Evolutionary conservation across 2,888 invertebrate species (phyloP).

Genomic region (Hipparchia sbordonii): DNA sequence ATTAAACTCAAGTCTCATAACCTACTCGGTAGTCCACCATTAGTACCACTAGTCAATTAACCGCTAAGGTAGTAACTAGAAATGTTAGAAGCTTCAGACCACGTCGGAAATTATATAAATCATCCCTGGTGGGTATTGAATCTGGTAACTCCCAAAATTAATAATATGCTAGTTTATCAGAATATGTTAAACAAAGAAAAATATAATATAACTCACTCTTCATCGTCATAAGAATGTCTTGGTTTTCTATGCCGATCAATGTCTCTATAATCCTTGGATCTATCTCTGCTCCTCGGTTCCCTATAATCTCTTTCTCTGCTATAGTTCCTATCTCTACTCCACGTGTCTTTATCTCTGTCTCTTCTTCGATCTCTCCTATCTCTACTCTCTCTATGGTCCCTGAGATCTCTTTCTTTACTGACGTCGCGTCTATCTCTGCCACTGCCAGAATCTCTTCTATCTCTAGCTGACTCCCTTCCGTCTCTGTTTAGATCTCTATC

Average conservation of each 20-base stretch:
- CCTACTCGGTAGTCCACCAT: too few species aligned
- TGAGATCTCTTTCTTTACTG: slow-evolving; percentile 58
- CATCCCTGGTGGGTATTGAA: too few species aligned
- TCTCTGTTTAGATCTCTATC: slow-evolving; percentile 71
- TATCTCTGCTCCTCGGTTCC: slow-evolving; percentile 69
- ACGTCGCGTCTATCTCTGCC: slow-evolving; percentile 70
- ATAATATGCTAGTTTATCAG: too few species aligned
- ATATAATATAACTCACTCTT: slow-evolving; percentile 81
- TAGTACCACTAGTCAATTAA: too few species aligned
- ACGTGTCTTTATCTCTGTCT: slow-evolving; percentile 67
- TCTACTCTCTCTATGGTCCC: slow-evolving; percentile 63
- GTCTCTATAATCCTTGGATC: slow-evolving; percentile 78
- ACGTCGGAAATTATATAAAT: too few species aligned
- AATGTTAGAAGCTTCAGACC: too few species aligned
- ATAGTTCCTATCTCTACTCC: slow-evolving; percentile 75
- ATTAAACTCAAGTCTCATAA: too few species aligned
- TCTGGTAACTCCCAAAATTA: too few species aligned
- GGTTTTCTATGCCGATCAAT: slow-evolving; percentile 83
- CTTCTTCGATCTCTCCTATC: slow-evolving; percentile 62
- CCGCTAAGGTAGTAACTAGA: too few species aligned
- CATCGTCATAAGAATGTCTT: slow-evolving; percentile 86
- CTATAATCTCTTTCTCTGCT: slow-evolving; percentile 71
- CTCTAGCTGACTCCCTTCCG: slow-evolving; percentile 64
- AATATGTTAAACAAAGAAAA: too few species aligned
- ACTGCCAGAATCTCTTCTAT: slow-evolving; percentile 73